Conservation (phyloP, 2,113 vertebrate species). For the Meriones unguiculatus region DNA sequence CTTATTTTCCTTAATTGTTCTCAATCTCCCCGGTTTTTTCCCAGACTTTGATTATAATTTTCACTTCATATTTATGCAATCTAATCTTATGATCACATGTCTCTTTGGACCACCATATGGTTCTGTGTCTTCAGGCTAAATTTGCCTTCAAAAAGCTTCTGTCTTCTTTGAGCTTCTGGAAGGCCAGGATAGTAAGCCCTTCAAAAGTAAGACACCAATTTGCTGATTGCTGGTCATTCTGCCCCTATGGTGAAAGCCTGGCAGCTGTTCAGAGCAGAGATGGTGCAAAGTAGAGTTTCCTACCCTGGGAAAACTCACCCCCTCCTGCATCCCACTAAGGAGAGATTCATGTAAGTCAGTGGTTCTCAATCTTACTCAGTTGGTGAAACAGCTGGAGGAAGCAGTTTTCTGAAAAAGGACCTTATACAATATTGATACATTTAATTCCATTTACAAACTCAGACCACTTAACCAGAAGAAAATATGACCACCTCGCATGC, state of each 20-base stretch:
- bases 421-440: slow-evolving; percentile 64
- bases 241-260: not conserved
- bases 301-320: not conserved
- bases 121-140: slow-evolving; percentile 62
- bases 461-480: slow-evolving; percentile 58
- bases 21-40: slow-evolving; percentile 10
- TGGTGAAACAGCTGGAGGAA: slow-evolving; percentile 69
- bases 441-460: slow-evolving; percentile 71
- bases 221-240: slow-evolving; percentile 29
- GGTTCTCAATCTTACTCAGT: slow-evolving; percentile 58
- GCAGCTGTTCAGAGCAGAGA: slow-evolving; percentile 37
- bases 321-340: slow-evolving; percentile 28
- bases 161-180: slow-evolving; percentile 34
- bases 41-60: slow-evolving; percentile 64
- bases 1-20: slow-evolving; percentile 45
- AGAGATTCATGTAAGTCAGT: slow-evolving; percentile 63
- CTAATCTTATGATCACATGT: slow-evolving; percentile 53
- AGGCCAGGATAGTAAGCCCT: not conserved
- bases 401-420: slow-evolving; percentile 53
- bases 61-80: slow-evolving; percentile 57
- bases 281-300: not conserved
- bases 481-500: not conserved
- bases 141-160: slow-evolving; percentile 62
- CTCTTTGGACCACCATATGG: slow-evolving; percentile 39
- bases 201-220: not conserved